Base-by-base conservation (phyloP, 2,888 invertebrate species). In the Agriopis leucophaearia region DNA sequence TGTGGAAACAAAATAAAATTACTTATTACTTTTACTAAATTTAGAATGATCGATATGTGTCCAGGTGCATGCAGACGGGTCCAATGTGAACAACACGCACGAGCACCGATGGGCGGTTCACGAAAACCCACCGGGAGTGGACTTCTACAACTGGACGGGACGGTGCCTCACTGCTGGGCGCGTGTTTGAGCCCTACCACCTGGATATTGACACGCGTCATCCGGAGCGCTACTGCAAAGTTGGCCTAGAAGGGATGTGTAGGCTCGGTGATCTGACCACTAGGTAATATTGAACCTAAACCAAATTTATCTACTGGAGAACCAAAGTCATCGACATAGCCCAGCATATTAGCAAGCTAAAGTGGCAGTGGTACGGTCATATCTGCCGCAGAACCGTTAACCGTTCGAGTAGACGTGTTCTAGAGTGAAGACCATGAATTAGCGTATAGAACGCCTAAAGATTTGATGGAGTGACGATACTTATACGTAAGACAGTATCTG, bases 81-180 rank as follows among this genome's bases (percentile, higher is more conserved):
- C 97, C 4, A 95, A 95, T 62, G 91, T 96, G 65, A 97, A 97
- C 85, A 96, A 96, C 85, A 96, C 97, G 0, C 94, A 93, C 51
- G 94, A 94, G 12, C 97, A 97, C 86, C 95, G 97, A 73, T 99
- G 98, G 98, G 96, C 97, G 12, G 94, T 99, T 16, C 97, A 98
- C 84, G 96, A 96, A 66, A 91, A 95, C 73, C 94, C 97, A 0
- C 97, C 98, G 0, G 98, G 97, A 16, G 95, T 95, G 69, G 99
- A 99, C 89, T 98, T 96, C 88, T 98, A 98, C 87, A 97, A 98
- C 88, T 98, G 98, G 98, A 96, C 97, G 38, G 96, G 95, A 51
- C 93, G 98, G 45, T 98, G 98, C 84, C 89, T 97, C 10, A 97
- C 97, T 75, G 95, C 97, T 0, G 98, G 97, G 7, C 84, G 82